phyloP scores from a whole-genome alignment of 2,113 vertebrate species.

The Varanus komodoensis region DNA sequence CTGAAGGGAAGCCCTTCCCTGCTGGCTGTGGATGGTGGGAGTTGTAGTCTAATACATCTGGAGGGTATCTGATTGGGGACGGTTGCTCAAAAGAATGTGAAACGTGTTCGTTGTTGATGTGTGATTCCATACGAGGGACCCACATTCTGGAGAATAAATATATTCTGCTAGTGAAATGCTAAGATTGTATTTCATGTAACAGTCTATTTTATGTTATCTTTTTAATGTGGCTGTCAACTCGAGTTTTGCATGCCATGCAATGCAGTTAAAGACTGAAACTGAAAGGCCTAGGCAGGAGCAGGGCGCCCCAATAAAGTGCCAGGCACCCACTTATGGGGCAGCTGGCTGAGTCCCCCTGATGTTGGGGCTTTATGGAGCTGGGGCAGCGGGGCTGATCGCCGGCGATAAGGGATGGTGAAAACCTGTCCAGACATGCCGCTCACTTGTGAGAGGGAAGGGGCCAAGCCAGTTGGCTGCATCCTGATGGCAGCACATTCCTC shows the following conservation, averaged over 20 bases:
- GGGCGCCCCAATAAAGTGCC: too few species aligned
- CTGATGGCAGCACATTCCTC: neutral
- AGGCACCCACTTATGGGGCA: neutral
- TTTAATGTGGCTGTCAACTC: neutral
- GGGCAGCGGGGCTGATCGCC: neutral
- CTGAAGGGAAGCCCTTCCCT: too few species aligned
- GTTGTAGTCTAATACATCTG: too few species aligned
- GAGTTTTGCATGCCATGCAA: neutral
- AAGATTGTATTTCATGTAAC: neutral
- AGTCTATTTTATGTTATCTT: too few species aligned
- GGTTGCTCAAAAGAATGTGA: neutral
- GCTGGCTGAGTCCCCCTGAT: neutral
- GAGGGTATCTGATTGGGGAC: too few species aligned
- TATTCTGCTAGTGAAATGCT: neutral
- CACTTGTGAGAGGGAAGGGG: neutral
- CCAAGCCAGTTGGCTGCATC: neutral
- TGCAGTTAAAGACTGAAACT: too few species aligned
- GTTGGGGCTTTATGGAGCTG: neutral
- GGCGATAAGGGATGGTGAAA: neutral
- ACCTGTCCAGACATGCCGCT: neutral
- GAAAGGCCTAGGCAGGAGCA: neutral
- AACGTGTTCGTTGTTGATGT: neutral
- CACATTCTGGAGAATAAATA: neutral
- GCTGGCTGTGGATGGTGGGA: too few species aligned
- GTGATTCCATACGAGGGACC: neutral